phyloP scores from a whole-genome alignment of 2,888 invertebrate species.

The Lasioglossum figueresi region DNA sequence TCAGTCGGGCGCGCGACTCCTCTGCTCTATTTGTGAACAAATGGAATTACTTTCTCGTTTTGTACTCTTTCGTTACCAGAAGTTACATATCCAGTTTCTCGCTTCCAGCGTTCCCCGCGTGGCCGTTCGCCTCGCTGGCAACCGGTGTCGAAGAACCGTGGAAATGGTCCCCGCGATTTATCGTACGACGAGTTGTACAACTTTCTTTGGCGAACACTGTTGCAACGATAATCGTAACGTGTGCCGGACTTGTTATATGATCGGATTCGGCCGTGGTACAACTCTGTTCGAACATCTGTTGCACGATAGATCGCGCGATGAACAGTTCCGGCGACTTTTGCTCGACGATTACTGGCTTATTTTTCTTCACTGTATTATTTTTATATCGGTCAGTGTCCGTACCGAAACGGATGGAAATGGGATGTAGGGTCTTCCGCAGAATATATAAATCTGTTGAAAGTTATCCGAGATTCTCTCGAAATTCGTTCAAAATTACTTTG shows the following conservation, averaged over 20 bases:
- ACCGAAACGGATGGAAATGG: neutral
- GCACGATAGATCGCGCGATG: neutral
- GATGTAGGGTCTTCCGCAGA: no score
- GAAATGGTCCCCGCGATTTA: neutral
- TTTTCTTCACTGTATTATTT: neutral
- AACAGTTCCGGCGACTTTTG: neutral
- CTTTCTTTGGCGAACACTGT: neutral
- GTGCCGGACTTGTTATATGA: neutral
- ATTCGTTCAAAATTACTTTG: no score
- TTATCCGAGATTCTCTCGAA: no score
- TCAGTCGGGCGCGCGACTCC: neutral
- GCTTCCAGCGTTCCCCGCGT: neutral
- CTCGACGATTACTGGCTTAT: neutral
- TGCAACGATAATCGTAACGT: neutral
- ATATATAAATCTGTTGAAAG: neutral
- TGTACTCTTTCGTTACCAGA: slow-evolving; percentile 6
- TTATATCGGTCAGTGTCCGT: neutral
- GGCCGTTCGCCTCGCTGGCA: neutral
- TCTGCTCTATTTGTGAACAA: slow-evolving; percentile 2
- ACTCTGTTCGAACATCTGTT: neutral
- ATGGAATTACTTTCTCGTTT: slow-evolving; percentile 10
- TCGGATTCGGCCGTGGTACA: neutral
- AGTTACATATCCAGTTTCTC: slow-evolving; percentile 9
- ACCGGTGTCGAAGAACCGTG: neutral
- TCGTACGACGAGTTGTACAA: neutral